Conservation (phyloP, 2,888 invertebrate genomes). For the Cataglyphis altisquamis region DNA sequence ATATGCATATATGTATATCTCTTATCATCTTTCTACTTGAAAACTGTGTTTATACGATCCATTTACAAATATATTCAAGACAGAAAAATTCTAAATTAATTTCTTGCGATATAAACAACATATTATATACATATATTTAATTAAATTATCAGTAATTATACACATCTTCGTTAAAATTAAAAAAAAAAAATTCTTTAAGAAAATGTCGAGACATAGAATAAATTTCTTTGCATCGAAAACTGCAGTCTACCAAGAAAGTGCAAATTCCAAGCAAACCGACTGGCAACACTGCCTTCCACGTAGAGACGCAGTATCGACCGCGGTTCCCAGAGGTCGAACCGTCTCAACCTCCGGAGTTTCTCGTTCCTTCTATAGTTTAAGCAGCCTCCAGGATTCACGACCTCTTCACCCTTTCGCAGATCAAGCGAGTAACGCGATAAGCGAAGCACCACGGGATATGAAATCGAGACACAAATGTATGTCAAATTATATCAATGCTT, state of each 20-base stretch:
- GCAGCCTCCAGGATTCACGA: constrained; percentile 69
- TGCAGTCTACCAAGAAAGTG: constrained; percentile 74
- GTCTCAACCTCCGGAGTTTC: constrained; percentile 78
- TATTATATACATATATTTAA: neutral
- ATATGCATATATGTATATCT: neutral
- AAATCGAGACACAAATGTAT: constrained; percentile 30
- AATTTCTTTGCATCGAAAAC: neutral
- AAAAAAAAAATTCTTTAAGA: neutral
- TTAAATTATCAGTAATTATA: neutral
- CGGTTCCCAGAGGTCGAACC: constrained; percentile 80
- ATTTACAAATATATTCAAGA: neutral
- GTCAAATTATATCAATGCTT: constrained; percentile 2
- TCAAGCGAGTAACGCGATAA: constrained; percentile 59
- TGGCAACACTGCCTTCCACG: constrained; percentile 81
- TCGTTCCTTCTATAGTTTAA: constrained; percentile 70
- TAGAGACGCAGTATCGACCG: constrained; percentile 82
- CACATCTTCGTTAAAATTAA: neutral
- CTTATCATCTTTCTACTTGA: neutral
- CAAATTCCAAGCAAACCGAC: constrained; percentile 79
- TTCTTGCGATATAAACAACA: neutral
- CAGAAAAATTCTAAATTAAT: neutral
- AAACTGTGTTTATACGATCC: neutral
- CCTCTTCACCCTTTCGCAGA: constrained; percentile 67
- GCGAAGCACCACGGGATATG: constrained; percentile 31
- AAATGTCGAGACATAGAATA: neutral